These are phyloP conservation scores for Verasper variegatus DNA, from an alignment of 2,113 vertebrate species.

Conservation along the genomic window DNA sequence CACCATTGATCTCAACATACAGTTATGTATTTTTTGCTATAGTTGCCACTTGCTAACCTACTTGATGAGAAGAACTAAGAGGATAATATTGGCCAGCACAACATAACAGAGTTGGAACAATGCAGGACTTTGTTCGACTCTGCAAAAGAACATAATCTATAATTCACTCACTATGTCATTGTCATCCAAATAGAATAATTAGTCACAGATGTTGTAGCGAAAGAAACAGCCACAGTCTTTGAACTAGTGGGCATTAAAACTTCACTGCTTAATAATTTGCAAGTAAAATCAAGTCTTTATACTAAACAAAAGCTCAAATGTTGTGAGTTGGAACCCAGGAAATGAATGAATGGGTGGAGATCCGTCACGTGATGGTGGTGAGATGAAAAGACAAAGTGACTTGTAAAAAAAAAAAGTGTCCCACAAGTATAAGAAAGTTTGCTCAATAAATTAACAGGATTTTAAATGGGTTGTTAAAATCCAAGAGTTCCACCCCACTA, in stretches of 20 bases:
- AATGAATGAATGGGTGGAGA: neutral
- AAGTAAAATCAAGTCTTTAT: constrained; percentile 35
- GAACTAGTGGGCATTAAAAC: constrained; percentile 29
- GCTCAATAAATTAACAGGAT: neutral
- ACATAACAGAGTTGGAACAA: constrained; percentile 9
- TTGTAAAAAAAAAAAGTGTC: neutral
- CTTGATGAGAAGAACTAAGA: neutral
- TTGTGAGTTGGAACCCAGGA: constrained; percentile 3
- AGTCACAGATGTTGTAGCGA: constrained; percentile 25
- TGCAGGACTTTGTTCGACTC: constrained; percentile 25
- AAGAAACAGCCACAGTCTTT: constrained; percentile 10
- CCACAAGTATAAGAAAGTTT: neutral
- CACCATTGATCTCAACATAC: neutral
- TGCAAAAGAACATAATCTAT: constrained; percentile 31
- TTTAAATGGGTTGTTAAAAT: neutral
- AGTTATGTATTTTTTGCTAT: neutral
- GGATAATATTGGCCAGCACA: neutral
- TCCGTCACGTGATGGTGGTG: neutral
- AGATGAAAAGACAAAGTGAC: neutral
- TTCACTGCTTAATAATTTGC: constrained; percentile 20
- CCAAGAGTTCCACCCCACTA: neutral
- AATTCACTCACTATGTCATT: constrained; percentile 33
- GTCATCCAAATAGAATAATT: constrained; percentile 45
- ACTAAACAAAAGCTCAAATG: constrained; percentile 5
- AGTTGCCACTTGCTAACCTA: neutral